Evolutionary conservation across 2,797 vertebrate species (phyloP), one percentile per base, ranked within the genome.

Genomic region (Pseudochirops corinnae): DNA sequence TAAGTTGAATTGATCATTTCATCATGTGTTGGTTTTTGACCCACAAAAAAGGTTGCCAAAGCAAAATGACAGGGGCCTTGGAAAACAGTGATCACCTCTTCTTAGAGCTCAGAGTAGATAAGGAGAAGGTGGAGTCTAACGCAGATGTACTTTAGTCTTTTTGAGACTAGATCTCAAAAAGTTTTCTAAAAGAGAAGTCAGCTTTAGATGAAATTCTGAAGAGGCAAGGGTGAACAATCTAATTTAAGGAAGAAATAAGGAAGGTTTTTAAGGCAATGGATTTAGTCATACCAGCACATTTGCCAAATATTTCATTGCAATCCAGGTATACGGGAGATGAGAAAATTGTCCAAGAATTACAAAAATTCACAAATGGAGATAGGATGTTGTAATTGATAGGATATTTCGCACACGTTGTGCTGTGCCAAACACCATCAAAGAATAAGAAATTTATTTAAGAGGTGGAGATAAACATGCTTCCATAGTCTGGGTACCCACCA

Each of bases 11-110:
- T 1, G 55, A 92, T 90, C 95, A 93, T 91, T 87, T 93, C 29
- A 46, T 92, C 1, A 90, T 96, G 46, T 97, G 28, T 21, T 94
- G 67, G 16, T 39, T 94, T 97, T 55, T 95, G 31, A 39, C 93
- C 94, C 29, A 94, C 57, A 93, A 93, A 74, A 74, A 33, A 67
- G 14, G 67, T 24, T 74, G 67, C 18, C 1, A 67, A 74, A 74
- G 18, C 67, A 21, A 39, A 74, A 74, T 9, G n/a, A 2, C 16
- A 74, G 62, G 33, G 62, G 33, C 33, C 33, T 74, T 74, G 33
- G 16, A 74, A 74, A 5, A 39, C 16, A 74, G 67, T 39, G n/a
- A 74, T 74, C n/a, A 24, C n/a, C 18, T 74, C n/a, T 74, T 74
- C 67, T 74, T 39, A 39, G 6, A 74, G 6, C 18, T 74, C n/a